Evolutionary conservation across 2,113 vertebrate genomes (phyloP).

Genomic region (Lycaon pictus): DNA sequence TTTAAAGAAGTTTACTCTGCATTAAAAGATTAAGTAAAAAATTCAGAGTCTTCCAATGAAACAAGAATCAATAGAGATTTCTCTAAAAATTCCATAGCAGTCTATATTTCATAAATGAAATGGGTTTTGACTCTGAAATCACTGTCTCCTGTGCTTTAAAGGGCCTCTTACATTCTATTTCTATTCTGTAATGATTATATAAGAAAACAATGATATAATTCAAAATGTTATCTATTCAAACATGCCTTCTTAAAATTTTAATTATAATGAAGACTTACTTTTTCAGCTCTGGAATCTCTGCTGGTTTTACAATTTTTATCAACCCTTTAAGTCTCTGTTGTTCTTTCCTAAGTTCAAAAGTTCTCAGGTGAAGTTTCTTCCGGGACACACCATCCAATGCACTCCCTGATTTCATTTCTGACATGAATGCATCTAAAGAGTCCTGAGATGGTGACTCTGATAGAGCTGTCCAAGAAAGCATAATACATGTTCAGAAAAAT

Average conservation of each 20-base stretch:
- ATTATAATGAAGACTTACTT: slow-evolving; percentile 80
- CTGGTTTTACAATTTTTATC: slow-evolving; percentile 95
- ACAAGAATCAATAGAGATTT: neutral
- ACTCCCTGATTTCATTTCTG: slow-evolving; percentile 90
- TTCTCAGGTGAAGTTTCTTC: slow-evolving; percentile 94
- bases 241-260: slow-evolving; percentile 32
- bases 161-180: neutral
- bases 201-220: slow-evolving; percentile 42
- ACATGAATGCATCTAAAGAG: slow-evolving; percentile 98
- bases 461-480: slow-evolving; percentile 84
- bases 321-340: slow-evolving; percentile 92
- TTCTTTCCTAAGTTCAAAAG: slow-evolving; percentile 94
- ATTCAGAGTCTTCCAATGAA: slow-evolving; percentile 17
- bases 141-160: slow-evolving; percentile 46
- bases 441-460: slow-evolving; percentile 91
- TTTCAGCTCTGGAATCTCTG: slow-evolving; percentile 93
- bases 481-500: slow-evolving; percentile 3
- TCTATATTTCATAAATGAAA: slow-evolving; percentile 51
- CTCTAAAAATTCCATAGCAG: slow-evolving; percentile 19
- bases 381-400: slow-evolving; percentile 93
- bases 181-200: slow-evolving; percentile 26
- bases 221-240: neutral
- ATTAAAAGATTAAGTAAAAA: slow-evolving; percentile 2
- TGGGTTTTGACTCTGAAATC: neutral
- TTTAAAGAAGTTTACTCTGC: slow-evolving; percentile 29